Evolutionary conservation across 2,113 vertebrate genomes (phyloP), one percentile per base, ranked within the genome.

Genomic region (Anhinga anhinga): DNA sequence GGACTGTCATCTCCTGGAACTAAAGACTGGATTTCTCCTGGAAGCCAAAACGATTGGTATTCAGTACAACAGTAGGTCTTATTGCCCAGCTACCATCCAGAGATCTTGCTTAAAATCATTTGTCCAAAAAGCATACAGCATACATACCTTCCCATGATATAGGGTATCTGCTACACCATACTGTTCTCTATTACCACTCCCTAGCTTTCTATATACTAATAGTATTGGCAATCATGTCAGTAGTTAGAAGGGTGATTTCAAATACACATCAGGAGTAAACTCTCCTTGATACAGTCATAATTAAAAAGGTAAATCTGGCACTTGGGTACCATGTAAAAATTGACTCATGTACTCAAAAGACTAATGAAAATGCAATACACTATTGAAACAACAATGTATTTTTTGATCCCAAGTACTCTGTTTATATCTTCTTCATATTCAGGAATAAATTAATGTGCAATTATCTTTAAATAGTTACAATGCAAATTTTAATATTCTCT

Each of bases 111-210:
- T 81, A 92, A 86, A 93, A 52, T 12, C 16, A 42, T 20, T 62
- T 34, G 29, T 40, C 40, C n/a, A 45, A 70, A 77, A 90, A 53
- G 22, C 0, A 0, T 7, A 22, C 15, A 88, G 32, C 32, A 69
- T 7, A 38, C 2, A 3, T 15, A 56, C 32, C 10, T 15, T 76
- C 18, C 36, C 26, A 6, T 3, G 0, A 30, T 14, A 58, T 0
- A 73, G 52, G 5, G 19, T 27, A 72, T 32, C 34, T 77, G 62
- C 49, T 65, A 53, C 1, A 3, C 42, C 67, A 52, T 10, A 3
- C 17, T 4, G 0, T 13, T 70, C 30, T 15, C 58, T 70, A 2
- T 23, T 49, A 61, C 67, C 7, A 8, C 30, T 70, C 56, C 16
- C 29, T 17, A n/a, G 30, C 52, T 87, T 69, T 67, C 71, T 23